phyloP scores from a whole-genome alignment of 2,888 invertebrate species.

The Drosophila kanekoi region DNA sequence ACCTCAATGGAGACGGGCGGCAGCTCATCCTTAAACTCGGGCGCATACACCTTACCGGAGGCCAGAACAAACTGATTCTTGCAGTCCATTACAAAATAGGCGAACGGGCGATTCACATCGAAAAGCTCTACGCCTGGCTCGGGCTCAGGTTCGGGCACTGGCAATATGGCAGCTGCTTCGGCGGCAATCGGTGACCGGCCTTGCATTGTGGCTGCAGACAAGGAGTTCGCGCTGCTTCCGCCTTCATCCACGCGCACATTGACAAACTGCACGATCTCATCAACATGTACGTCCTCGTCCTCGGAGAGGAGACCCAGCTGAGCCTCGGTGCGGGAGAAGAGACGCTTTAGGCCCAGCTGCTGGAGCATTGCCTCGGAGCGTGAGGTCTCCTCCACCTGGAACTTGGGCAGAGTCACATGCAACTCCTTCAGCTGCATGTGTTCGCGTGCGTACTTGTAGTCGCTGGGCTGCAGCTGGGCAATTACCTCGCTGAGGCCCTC shows the following conservation, averaged over 20 bases:
- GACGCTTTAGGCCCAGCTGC: slow-evolving; percentile 87
- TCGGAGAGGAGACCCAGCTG: slow-evolving; percentile 87
- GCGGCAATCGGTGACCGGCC: slow-evolving; percentile 53
- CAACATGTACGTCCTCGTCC: slow-evolving; percentile 88
- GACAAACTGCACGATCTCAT: slow-evolving; percentile 89
- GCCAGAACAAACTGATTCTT: slow-evolving; percentile 87
- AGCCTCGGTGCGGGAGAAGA: slow-evolving; percentile 87
- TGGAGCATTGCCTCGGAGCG: slow-evolving; percentile 87
- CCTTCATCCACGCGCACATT: slow-evolving; percentile 88
- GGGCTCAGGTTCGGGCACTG: slow-evolving; percentile 64
- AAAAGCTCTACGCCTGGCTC: slow-evolving; percentile 83
- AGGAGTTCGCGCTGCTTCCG: slow-evolving; percentile 85
- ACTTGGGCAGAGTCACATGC: slow-evolving; percentile 87
- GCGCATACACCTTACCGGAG: slow-evolving; percentile 87
- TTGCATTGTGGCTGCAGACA: slow-evolving; percentile 83
- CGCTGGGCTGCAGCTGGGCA: slow-evolving; percentile 86
- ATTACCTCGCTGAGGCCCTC: slow-evolving; percentile 87
- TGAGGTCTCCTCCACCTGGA: slow-evolving; percentile 88
- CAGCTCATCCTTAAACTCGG: slow-evolving; percentile 81
- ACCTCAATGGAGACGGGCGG: slow-evolving; percentile 70
- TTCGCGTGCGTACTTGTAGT: slow-evolving; percentile 65
- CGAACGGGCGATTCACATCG: slow-evolving; percentile 87
- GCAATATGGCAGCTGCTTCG: slow-evolving; percentile 32
- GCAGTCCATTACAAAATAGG: slow-evolving; percentile 88
- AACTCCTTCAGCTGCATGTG: slow-evolving; percentile 80